Percentiles rank a stretch among this genome's conserved stretches.
These are phyloP conservation scores for Tortricodes alternella DNA, from an alignment of 2,888 invertebrate species.

Conservation along the genomic window DNA sequence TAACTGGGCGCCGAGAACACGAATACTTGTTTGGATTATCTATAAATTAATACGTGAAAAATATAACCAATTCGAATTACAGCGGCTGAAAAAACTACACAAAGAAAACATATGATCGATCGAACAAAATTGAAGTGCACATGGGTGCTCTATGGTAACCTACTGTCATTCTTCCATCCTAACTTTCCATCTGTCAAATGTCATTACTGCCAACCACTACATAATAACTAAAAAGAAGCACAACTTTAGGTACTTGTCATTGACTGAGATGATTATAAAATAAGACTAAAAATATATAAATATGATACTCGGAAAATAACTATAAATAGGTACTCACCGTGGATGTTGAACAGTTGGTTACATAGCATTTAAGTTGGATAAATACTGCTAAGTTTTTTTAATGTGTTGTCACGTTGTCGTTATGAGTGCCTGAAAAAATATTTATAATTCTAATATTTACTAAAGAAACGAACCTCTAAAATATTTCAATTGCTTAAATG, in stretches of 20 bases:
- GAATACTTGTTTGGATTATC: slow-evolving; percentile 10
- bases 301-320: slow-evolving; percentile 1
- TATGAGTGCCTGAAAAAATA: slow-evolving; percentile 52
- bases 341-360: slow-evolving; percentile 26
- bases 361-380: background rate
- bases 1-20: background rate
- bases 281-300: background rate
- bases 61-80: slow-evolving; percentile 77
- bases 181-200: slow-evolving; percentile 46
- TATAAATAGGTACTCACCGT: slow-evolving; percentile 12
- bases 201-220: slow-evolving; percentile 38
- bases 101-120: slow-evolving; percentile 84
- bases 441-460: slow-evolving; percentile 10
- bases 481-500: too few relatives aligned
- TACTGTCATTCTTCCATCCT: slow-evolving; percentile 44
- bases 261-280: slow-evolving; percentile 1
- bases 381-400: slow-evolving; percentile 4
- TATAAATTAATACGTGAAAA: slow-evolving; percentile 49
- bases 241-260: slow-evolving; percentile 32
- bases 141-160: slow-evolving; percentile 70
- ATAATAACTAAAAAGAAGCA: slow-evolving; percentile 33
- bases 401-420: slow-evolving; percentile 36
- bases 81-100: slow-evolving; percentile 81
- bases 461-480: too few relatives aligned
- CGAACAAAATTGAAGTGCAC: slow-evolving; percentile 76